Conservation (phyloP, 2,888 invertebrate genomes). For the Chalcis sispes region DNA sequence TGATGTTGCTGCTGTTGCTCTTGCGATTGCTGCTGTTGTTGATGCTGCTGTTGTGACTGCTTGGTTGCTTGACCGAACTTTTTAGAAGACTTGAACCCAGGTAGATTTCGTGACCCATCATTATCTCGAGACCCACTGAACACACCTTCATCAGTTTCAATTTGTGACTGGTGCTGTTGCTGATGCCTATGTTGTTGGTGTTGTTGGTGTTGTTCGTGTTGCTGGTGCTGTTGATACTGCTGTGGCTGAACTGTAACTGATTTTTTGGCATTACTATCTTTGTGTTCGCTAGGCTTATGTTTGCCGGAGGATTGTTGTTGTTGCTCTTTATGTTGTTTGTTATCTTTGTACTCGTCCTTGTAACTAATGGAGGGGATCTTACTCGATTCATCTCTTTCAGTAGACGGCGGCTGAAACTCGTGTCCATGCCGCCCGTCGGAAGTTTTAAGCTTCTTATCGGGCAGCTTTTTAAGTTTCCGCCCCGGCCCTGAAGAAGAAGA, state of each 20-base stretch:
- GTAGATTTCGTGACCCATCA: constrained; percentile 74
- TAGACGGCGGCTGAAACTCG: constrained; percentile 84
- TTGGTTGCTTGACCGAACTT: constrained; percentile 67
- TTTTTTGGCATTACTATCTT: constrained; percentile 67
- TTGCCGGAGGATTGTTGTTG: constrained; percentile 68
- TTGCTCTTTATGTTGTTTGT: constrained; percentile 77
- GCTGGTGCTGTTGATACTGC: constrained; percentile 75
- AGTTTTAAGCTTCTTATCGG: constrained; percentile 90
- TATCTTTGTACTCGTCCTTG: constrained; percentile 73
- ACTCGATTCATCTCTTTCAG: constrained; percentile 85
- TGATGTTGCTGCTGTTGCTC: constrained; percentile 63
- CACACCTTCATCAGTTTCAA: constrained; percentile 70
- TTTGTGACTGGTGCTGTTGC: constrained; percentile 63
- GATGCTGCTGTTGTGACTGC: constrained; percentile 67
- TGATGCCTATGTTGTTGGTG: constrained; percentile 75
- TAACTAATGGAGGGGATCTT: constrained; percentile 69
- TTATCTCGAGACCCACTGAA: constrained; percentile 74
- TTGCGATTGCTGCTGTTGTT: constrained; percentile 58
- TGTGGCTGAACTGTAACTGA: constrained; percentile 69
- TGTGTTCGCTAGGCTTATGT: constrained; percentile 53
- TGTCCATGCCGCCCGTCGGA: constrained; percentile 87
- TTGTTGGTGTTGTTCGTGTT: constrained; percentile 61
- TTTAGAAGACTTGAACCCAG: constrained; percentile 73
- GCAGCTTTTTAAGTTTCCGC: constrained; percentile 81
- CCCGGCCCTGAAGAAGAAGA: constrained; percentile 67